Evolutionary conservation across 1,140 invertebrate genomes (phyloP), one percentile per base, ranked within the genome.

Genomic region (Parasteatoda tepidariorum): DNA sequence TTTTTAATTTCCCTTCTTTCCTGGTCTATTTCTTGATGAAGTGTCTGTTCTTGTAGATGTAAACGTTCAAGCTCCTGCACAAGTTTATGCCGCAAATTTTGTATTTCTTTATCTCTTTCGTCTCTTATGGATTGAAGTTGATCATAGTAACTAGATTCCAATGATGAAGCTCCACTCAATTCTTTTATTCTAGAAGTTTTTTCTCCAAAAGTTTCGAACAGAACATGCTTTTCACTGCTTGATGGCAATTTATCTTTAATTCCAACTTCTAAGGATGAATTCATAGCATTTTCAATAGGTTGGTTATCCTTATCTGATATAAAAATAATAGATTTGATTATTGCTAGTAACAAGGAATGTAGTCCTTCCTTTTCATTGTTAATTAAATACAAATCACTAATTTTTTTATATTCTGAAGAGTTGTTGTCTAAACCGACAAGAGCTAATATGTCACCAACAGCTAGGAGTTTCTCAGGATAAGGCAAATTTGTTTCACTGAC

Each of bases 301-400:
- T 15, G 68, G 28, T 28, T 3, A 15, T 78, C 48, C 55, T 61
- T 70, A 15, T 28, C 38, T 0, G 64, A n/a, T 34, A 70, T 18
- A 22, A 59, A 33, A 38, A 81, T 70, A 57, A 81, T 22, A 15
- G 28, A 70, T 48, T 81, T 81, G 2, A 81, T 30, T 18, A 81
- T 48, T n/a, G 78, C 66, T n/a, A 81, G 24, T 28, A 81, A 30
- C 30, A 81, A 70, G 26, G 78, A 81, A 34, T 83, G 30, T 31
- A 30, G 61, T 24, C 30, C 22, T 0, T 26, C 67, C 22, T 73
- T 24, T 24, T 38, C 22, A 66, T 64, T 64, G 11, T 34, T 64
- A 15, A 28, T 9, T 11, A 59, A 54, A 55, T 71, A 83, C 54
- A 54, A 48, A 18, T 26, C 7, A 28, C 26, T 64, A 34, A 83